These are phyloP conservation scores for human DNA, from an alignment of 2,113 vertebrate species.

Conservation along the genomic window DNA sequence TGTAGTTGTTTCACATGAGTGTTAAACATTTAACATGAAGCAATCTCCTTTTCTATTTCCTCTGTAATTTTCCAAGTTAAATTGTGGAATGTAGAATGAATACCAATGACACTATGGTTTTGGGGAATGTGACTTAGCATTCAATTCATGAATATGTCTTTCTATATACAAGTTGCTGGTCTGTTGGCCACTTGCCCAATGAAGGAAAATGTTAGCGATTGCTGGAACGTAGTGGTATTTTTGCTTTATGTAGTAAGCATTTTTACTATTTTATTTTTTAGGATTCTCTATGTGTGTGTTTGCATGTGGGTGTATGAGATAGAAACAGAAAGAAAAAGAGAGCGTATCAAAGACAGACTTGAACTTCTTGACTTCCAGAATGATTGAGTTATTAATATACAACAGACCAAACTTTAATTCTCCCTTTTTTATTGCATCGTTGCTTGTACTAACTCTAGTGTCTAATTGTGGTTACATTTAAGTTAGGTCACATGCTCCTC, in stretches of 20 bases:
- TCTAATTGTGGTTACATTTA: conserved; percentile 35
- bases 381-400: conserved; percentile 34
- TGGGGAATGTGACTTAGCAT: conserved; percentile 43
- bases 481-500: conserved; percentile 55
- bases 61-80: conserved; percentile 45
- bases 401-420: neutral
- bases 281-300: neutral
- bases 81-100: neutral
- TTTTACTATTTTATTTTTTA: conserved; percentile 63
- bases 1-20: conserved; percentile 44
- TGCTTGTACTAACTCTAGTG: neutral
- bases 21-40: conserved; percentile 50
- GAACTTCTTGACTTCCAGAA: conserved; percentile 54
- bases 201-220: conserved; percentile 78
- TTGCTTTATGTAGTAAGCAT: conserved; percentile 64
- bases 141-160: conserved; percentile 58
- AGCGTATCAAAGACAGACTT: neutral
- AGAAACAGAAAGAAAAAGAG: neutral
- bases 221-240: conserved; percentile 56
- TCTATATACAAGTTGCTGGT: neutral
- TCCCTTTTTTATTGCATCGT: conserved; percentile 37
- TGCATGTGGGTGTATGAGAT: neutral
- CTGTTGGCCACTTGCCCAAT: conserved; percentile 47
- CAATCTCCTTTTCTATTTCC: neutral
- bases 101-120: neutral